Evolutionary conservation across 2,888 invertebrate species (phyloP).

Genomic region (Andrena praecox): DNA sequence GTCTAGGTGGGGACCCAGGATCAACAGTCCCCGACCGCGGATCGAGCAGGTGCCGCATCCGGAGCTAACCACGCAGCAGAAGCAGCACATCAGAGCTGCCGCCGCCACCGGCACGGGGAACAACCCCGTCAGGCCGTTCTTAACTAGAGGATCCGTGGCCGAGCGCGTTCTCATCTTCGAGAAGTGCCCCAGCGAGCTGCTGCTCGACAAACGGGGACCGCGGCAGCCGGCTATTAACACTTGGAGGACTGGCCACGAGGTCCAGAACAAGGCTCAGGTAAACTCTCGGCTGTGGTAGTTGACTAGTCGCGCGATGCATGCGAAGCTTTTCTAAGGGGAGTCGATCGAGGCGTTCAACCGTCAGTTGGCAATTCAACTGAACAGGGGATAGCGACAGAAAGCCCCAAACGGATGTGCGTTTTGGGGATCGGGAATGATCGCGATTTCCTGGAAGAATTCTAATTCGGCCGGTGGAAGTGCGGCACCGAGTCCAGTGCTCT

Average conservation of each 20-base stretch:
- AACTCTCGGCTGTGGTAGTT: conserved; percentile 65
- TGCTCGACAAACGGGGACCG: conserved; percentile 88
- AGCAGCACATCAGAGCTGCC: conserved; percentile 86
- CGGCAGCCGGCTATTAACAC: conserved; percentile 86
- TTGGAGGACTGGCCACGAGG: conserved; percentile 84
- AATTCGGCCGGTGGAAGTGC: conserved; percentile 40
- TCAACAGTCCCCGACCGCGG: conserved; percentile 80
- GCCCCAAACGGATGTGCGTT: neutral
- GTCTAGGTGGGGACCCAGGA: conserved; percentile 84
- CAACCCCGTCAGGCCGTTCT: conserved; percentile 93
- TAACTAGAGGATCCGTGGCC: conserved; percentile 95
- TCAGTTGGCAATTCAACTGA: neutral
- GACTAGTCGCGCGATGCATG: neutral
- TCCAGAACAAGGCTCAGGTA: conserved; percentile 86
- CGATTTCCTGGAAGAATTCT: conserved; percentile 51
- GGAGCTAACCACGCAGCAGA: conserved; percentile 88
- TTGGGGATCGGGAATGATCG: neutral
- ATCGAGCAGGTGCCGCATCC: conserved; percentile 88
- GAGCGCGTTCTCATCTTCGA: conserved; percentile 96
- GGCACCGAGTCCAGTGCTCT: conserved; percentile 23
- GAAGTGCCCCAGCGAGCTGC: conserved; percentile 93
- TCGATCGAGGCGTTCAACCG: neutral
- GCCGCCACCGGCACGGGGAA: conserved; percentile 84
- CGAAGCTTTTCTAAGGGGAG: neutral
- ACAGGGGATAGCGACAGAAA: neutral